phyloP scores from a whole-genome alignment of 2,888 invertebrate genomes.

The Opisthograptis luteolata region DNA sequence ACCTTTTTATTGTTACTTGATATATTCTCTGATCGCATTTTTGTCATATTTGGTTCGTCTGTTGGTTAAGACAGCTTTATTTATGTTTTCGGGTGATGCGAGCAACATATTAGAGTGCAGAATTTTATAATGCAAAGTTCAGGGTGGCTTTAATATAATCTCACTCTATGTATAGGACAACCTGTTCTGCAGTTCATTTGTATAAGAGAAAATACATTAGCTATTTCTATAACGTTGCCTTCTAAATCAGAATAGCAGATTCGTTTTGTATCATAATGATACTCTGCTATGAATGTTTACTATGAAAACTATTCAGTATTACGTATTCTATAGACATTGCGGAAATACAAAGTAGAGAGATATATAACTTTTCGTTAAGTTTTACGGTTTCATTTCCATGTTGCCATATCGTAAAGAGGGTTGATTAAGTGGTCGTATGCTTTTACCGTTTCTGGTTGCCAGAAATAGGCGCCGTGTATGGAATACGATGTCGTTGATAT shows the following conservation, averaged over 20 bases:
- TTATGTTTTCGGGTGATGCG: too few relatives aligned
- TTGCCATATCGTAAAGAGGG: conserved; percentile 8
- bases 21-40: too few relatives aligned
- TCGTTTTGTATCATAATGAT: not conserved
- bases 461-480: conserved; percentile 8
- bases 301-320: not conserved
- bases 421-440: conserved; percentile 4
- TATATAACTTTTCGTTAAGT: conserved; percentile 13
- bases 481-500: conserved; percentile 13
- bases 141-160: too few relatives aligned
- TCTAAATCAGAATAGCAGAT: not conserved
- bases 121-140: too few relatives aligned
- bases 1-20: too few relatives aligned
- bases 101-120: too few relatives aligned
- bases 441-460: conserved; percentile 15
- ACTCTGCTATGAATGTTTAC: conserved; percentile 1
- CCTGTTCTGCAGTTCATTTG: too few relatives aligned
- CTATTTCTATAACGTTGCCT: too few relatives aligned
- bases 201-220: too few relatives aligned
- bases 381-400: conserved; percentile 18
- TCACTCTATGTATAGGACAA: too few relatives aligned
- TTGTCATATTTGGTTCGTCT: too few relatives aligned
- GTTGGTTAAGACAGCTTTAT: too few relatives aligned
- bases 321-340: not conserved
- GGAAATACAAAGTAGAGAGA: conserved; percentile 3